Percentiles rank a stretch among this genome's conserved stretches.
phyloP scores from a whole-genome alignment of 2,113 vertebrate species.

The Vulpes vulpes region DNA sequence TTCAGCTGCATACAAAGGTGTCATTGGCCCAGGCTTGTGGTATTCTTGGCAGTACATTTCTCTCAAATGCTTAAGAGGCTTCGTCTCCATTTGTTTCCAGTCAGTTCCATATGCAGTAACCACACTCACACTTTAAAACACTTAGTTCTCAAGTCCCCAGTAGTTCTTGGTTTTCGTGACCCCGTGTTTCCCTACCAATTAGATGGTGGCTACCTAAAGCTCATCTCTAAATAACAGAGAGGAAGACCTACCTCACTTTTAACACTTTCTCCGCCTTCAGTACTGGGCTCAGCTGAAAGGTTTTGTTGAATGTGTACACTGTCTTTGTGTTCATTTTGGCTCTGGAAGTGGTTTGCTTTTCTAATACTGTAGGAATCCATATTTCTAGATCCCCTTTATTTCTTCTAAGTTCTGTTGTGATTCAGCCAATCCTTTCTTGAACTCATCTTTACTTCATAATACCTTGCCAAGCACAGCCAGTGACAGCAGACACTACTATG shows the following conservation, averaged over 20 bases:
- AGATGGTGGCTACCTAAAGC: neutral
- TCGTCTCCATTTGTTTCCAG: conserved; percentile 44
- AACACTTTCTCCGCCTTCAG: neutral
- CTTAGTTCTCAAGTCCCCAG: neutral
- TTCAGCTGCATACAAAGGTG: neutral
- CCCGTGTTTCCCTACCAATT: neutral
- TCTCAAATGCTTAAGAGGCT: conserved; percentile 33
- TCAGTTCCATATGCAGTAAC: neutral
- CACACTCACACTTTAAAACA: conserved; percentile 35
- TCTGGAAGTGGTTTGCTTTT: conserved; percentile 2
- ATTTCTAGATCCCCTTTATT: neutral
- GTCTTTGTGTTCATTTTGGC: neutral
- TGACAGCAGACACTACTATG: rapidly evolving
- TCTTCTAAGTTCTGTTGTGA: neutral
- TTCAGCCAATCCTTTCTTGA: neutral
- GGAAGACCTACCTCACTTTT: neutral
- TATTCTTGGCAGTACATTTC: conserved; percentile 55
- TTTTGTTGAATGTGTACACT: neutral
- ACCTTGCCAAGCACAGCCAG: neutral
- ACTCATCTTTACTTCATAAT: neutral
- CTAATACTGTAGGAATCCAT: neutral
- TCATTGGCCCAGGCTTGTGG: neutral
- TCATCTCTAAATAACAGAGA: neutral
- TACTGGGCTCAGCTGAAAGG: neutral
- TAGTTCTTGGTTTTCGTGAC: neutral